Evolutionary conservation across 2,113 vertebrate genomes (phyloP).

Genomic region (Fregata magnificens): DNA sequence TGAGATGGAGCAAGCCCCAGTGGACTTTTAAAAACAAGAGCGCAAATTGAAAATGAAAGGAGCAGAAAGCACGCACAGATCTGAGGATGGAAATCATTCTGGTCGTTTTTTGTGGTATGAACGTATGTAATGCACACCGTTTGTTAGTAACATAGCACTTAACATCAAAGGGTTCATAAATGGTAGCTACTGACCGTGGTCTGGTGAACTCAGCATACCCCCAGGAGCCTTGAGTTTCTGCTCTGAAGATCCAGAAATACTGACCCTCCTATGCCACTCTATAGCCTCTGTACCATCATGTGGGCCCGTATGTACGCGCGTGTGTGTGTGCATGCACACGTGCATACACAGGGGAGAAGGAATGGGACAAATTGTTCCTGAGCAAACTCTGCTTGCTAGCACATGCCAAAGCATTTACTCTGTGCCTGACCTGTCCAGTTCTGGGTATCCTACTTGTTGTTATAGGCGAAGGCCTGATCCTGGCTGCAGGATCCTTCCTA

Average conservation of each 20-base stretch:
- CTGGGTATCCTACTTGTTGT: neutral
- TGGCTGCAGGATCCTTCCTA: neutral
- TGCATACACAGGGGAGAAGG: neutral
- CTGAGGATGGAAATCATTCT: neutral
- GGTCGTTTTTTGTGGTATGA: neutral
- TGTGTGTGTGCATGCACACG: neutral
- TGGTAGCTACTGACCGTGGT: neutral
- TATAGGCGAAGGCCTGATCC: neutral
- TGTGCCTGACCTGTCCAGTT: neutral
- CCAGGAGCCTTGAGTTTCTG: neutral
- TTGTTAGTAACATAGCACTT: neutral
- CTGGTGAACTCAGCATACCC: neutral
- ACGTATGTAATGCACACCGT: neutral
- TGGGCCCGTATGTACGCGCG: accelerated
- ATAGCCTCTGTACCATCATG: neutral
- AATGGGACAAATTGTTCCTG: neutral
- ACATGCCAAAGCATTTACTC: neutral
- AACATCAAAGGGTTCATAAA: neutral
- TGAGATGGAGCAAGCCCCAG: conserved; percentile 29
- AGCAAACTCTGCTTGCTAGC: neutral
- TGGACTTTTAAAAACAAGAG: conserved; percentile 40
- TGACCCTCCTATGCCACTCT: neutral
- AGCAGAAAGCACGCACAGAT: neutral
- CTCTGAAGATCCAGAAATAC: neutral
- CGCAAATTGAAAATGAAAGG: conserved; percentile 28